Percentiles rank a stretch among this genome's conserved stretches.
Evolutionary conservation across 2,888 invertebrate species (phyloP).

Genomic region (Encarsia formosa): DNA sequence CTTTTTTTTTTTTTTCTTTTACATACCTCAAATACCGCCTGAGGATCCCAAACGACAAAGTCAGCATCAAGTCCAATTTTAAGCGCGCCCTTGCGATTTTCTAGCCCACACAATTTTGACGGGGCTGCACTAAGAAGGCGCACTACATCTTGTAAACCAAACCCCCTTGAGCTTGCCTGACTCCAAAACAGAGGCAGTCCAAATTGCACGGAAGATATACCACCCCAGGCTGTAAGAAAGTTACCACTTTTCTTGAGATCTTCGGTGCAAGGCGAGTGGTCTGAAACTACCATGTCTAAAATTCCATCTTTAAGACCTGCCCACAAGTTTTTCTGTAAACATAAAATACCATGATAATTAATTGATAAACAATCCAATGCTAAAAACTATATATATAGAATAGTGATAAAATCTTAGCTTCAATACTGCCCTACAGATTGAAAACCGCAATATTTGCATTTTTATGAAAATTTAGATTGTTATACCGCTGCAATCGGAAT

Average conservation of each 20-base stretch:
- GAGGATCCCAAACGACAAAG: constrained; percentile 68
- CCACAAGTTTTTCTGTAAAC: constrained; percentile 61
- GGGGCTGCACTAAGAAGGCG: constrained; percentile 61
- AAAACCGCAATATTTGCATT: no score
- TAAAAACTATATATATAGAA: no score
- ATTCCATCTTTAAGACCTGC: constrained; percentile 56
- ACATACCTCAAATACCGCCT: constrained; percentile 57
- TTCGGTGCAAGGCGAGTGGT: constrained; percentile 41
- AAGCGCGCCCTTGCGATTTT: constrained; percentile 61
- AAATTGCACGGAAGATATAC: constrained; percentile 70
- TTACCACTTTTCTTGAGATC: constrained; percentile 53
- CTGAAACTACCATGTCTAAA: constrained; percentile 46
- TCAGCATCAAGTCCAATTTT: constrained; percentile 66
- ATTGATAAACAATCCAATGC: no score
- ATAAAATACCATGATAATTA: no score
- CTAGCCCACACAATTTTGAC: constrained; percentile 61
- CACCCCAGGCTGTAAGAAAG: constrained; percentile 70
- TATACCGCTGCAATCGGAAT: no score
- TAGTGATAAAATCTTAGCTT: no score
- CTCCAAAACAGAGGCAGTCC: constrained; percentile 71
- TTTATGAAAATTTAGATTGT: no score
- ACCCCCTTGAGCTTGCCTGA: constrained; percentile 52
- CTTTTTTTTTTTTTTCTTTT: neutral
- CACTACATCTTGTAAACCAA: constrained; percentile 56
- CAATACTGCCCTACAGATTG: no score